Base-by-base conservation (phyloP, 2,888 invertebrate genomes). In the Thelaira solivaga region DNA sequence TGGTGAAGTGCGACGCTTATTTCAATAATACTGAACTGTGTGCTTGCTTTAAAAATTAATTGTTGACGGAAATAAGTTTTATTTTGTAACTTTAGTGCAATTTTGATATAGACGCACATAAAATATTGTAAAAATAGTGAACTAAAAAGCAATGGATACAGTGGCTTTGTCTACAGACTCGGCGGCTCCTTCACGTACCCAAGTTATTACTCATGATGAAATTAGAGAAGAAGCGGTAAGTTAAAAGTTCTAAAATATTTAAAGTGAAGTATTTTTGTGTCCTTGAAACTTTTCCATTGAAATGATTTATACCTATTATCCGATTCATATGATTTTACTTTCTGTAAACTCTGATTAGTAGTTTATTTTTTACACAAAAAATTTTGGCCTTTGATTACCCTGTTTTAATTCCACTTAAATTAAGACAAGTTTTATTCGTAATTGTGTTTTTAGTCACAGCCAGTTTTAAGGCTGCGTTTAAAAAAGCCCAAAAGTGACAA, bases 401-500 rank as follows among this genome's bases (percentile, higher is more conserved):
- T n/a, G n/a, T n/a, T n/a, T n/a, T n/a, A n/a, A n/a, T n/a, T n/a
- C n/a, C n/a, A n/a, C n/a, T n/a, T n/a, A n/a, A n/a, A n/a, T n/a
- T n/a, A n/a, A 13, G 4, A 11, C 1, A 34, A 2, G 4, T 34
- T 34, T 11, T 11, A 10, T 34, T 34, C 34, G n/a, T 36, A n/a
- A 13, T 36, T n/a, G 11, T 20, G 31, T 47, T 57, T 64, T 1
- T 24, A 82, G 80, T 65, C 75, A 8, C 79, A 65, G 10, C 91
- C 92, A 41, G 91, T 92, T n/a, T 88, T 94, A 31, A 90, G 91
- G 69, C 88, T 95, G 61, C 92, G 92, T 74, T 89, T 95, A 55
- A 91, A 92, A 76, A 94, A 94, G 84, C 93, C 94, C 1, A 92
- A 92, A 85, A 90, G 90, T 36, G 90, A 92, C 68, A 94, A 94